These are phyloP conservation scores for Crocidura indochinensis DNA, from an alignment of 2,797 vertebrate genomes.

Conservation along the genomic window DNA sequence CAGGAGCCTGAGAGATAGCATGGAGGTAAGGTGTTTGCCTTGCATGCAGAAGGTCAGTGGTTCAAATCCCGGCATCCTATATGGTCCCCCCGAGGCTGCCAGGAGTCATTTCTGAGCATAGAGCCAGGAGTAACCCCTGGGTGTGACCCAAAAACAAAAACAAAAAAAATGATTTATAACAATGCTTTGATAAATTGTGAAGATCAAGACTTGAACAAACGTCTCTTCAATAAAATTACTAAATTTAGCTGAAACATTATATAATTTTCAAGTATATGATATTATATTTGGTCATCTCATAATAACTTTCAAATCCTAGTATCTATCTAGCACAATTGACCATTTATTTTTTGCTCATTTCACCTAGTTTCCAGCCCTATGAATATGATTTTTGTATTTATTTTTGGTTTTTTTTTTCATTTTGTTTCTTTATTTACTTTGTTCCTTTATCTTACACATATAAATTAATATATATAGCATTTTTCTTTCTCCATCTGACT, in stretches of 20 bases:
- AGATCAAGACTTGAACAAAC: slow-evolving; percentile 50
- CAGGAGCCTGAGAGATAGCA: too few relatives aligned
- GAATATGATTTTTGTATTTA: neutral
- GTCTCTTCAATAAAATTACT: neutral
- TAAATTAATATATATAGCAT: neutral
- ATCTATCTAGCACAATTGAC: too few relatives aligned
- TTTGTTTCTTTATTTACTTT: neutral
- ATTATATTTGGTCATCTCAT: neutral
- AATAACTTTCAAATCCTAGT: too few relatives aligned
- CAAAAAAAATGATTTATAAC: slow-evolving; percentile 35
- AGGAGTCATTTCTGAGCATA: too few relatives aligned
- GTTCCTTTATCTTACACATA: neutral
- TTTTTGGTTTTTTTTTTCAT: neutral
- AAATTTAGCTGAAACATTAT: neutral
- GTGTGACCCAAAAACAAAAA: too few relatives aligned
- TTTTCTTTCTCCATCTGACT: neutral
- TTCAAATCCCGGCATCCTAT: too few relatives aligned
- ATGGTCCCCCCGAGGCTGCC: too few relatives aligned
- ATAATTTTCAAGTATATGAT: neutral
- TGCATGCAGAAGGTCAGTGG: too few relatives aligned
- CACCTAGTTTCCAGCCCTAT: neutral
- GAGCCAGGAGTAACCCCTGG: too few relatives aligned
- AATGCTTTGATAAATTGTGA: slow-evolving; percentile 22
- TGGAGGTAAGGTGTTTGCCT: too few relatives aligned
- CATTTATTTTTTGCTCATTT: neutral